Base-by-base conservation (phyloP, 2,888 invertebrate genomes). In the Prenolepis imparis region DNA sequence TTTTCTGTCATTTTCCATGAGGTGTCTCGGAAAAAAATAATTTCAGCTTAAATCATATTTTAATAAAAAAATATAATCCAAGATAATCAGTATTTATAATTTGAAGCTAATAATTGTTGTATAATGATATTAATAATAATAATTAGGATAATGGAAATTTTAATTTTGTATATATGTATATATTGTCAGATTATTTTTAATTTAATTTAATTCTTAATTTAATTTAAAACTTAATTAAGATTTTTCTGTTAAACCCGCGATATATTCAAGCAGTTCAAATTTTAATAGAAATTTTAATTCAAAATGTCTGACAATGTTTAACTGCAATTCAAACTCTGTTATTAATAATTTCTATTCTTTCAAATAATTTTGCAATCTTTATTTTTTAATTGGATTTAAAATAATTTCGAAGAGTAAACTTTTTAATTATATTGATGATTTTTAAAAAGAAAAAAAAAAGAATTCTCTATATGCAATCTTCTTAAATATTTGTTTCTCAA, bases 1-100 rank as follows among this genome's bases (percentile, higher is more conserved):
- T 24, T 21, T 18, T 2, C 55, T 70, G 21, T 36, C 55, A 15
- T 70, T 70, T 55, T 70, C 55, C 55, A 18, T 55, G 52, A 55
- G 12, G 36, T n/a, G n/a, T n/a, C 15, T 70, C 55, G 15, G 0
- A 18, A 55, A 55, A 36, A 36, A 70, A 70, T 55, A 15, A 70
- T 70, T 70, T 70, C 36, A 55, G 9, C 55, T 55, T 39, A 18
- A 55, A 4, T 2, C 9, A 1, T 9, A 11, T 39, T 70, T 70
- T 15, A 21, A 70, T 55, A 12, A 55, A 70, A 55, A 39, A 15
- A 6, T 32, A 68, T 52, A 8, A 41, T 48, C 48, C 5, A 18
- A 44, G 44, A 44, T 9, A 11, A 15, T 15, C 3, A 52, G 8
- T 36, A 36, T 52, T 4, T 18, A 8, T 8, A 4, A 52, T 32